These are phyloP conservation scores for Sarcophilus harrisii DNA, from an alignment of 2,797 vertebrate species.

Conservation along the genomic window DNA sequence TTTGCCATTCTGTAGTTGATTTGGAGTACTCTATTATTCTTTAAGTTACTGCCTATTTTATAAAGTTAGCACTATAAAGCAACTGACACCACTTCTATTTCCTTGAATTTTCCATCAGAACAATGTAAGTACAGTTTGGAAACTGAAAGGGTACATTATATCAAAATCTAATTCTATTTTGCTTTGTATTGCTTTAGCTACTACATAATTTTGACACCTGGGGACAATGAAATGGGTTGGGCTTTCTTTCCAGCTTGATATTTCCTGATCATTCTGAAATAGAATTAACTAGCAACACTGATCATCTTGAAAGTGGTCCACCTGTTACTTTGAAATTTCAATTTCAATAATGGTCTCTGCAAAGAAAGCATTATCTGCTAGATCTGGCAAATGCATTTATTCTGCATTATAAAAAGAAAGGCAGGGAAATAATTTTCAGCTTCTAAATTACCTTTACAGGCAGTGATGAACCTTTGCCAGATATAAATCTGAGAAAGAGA, in stretches of 20 bases:
- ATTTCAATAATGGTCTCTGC: slow-evolving; percentile 65
- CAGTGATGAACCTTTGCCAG: slow-evolving; percentile 49
- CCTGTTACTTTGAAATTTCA: slow-evolving; percentile 73
- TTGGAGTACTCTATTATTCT: neutral
- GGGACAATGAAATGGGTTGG: slow-evolving; percentile 38
- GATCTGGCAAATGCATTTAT: slow-evolving; percentile 54
- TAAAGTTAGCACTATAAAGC: neutral
- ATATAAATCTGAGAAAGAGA: slow-evolving; percentile 25
- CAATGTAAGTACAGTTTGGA: slow-evolving; percentile 6
- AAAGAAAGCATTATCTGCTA: slow-evolving; percentile 62
- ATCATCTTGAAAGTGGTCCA: slow-evolving; percentile 56
- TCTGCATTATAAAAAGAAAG: slow-evolving; percentile 56
- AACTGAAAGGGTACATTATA: slow-evolving; percentile 11
- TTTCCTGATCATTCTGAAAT: slow-evolving; percentile 53
- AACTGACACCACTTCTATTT: neutral
- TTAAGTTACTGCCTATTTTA: neutral
- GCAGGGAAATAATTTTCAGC: slow-evolving; percentile 62
- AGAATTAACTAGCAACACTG: slow-evolving; percentile 38
- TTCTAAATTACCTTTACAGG: slow-evolving; percentile 63
- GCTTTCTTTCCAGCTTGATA: neutral
- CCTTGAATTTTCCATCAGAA: neutral
- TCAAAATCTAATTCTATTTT: slow-evolving; percentile 24
- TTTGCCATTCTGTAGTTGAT: neutral
- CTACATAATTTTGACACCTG: slow-evolving; percentile 29
- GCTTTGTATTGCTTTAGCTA: slow-evolving; percentile 49